These are phyloP conservation scores for Pasiphila rectangulata DNA, from an alignment of 2,888 invertebrate genomes.

Conservation along the genomic window DNA sequence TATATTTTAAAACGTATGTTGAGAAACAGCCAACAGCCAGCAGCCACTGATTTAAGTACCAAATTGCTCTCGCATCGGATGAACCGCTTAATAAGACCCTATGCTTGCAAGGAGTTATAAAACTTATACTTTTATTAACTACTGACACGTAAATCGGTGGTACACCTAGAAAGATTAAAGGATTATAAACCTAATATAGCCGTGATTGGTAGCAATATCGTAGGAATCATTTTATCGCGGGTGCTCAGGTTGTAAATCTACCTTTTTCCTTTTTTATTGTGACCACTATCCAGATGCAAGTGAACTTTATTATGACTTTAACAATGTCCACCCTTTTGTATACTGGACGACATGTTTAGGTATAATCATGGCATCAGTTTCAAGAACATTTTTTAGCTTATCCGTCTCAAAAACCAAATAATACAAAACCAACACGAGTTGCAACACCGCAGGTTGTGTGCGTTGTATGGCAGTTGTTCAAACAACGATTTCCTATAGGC, in stretches of 20 bases:
- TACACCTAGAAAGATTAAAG: neutral
- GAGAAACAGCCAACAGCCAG: no score
- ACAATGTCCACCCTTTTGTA: neutral
- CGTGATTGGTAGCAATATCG: neutral
- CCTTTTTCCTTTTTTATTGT: constrained; percentile 17
- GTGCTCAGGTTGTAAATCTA: constrained; percentile 18
- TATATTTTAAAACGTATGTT: constrained; percentile 39
- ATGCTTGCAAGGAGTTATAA: constrained; percentile 34
- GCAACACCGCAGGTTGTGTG: no score
- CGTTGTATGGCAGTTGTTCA: no score
- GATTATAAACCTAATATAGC: constrained; percentile 6
- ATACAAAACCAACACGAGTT: no score
- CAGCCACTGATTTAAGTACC: constrained; percentile 42
- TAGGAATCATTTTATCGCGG: constrained; percentile 6
- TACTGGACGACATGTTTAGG: no score
- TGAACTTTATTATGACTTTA: neutral
- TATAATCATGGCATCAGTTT: no score
- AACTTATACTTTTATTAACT: constrained; percentile 41
- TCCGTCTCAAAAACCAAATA: no score
- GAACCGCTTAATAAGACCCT: constrained; percentile 33
- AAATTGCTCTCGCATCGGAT: constrained; percentile 35
- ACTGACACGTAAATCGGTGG: constrained; percentile 40
- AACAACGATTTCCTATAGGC: no score
- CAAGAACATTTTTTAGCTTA: no score
- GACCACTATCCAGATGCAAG: constrained; percentile 1